phyloP scores from a whole-genome alignment of 2,888 invertebrate species.

The Dugesia japonica region DNA sequence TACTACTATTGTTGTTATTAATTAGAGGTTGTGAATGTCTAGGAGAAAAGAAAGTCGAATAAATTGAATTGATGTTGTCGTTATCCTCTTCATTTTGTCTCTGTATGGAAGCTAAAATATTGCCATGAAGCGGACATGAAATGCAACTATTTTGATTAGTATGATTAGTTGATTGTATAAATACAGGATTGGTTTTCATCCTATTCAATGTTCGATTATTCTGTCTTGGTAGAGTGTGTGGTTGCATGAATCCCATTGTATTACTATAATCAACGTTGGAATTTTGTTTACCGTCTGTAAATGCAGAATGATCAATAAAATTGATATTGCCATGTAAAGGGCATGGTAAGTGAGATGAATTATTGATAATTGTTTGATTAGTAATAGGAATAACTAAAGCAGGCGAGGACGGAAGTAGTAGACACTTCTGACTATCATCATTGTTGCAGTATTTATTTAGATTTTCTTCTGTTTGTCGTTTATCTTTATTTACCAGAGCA shows the following conservation, averaged over 20 bases:
- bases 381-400: conserved; percentile 1
- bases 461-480: neutral
- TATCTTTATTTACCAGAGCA: conserved; percentile 14
- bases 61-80: neutral
- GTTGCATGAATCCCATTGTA: neutral
- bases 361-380: neutral
- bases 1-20: neutral
- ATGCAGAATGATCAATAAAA: neutral
- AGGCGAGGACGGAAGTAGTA: neutral
- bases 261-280: neutral
- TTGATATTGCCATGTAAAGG: neutral
- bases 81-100: neutral
- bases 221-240: neutral
- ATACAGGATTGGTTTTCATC: neutral
- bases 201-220: neutral
- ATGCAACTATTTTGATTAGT: neutral
- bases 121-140: neutral
- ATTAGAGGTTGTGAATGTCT: conserved; percentile 6
- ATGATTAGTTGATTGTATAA: neutral
- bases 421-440: neutral
- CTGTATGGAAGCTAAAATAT: neutral
- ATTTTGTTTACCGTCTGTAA: neutral
- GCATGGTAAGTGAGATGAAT: neutral
- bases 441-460: neutral
- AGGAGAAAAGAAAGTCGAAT: neutral